Conservation (phyloP, 1,140 invertebrate genomes). For the Mamestra configurata region DNA sequence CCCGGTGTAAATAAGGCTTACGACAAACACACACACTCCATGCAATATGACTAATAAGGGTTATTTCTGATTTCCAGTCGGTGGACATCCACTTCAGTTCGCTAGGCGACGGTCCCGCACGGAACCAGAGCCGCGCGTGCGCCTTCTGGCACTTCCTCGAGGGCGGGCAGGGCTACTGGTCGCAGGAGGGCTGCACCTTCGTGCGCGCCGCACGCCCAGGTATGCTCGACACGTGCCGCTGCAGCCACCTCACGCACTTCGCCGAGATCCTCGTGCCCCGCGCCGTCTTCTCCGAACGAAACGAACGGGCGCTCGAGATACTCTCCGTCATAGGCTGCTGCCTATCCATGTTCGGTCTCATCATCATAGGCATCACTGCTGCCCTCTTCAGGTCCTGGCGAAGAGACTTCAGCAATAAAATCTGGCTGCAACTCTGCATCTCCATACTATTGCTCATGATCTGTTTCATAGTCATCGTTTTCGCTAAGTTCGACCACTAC, state of each 20-base stretch:
- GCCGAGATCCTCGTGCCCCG: conserved; percentile 81
- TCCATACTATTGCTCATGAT: conserved; percentile 78
- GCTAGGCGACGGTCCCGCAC: conserved; percentile 53
- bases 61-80: conserved; percentile 63
- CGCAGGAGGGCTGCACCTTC: conserved; percentile 80
- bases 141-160: conserved; percentile 84
- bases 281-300: conserved; percentile 69
- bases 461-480: conserved; percentile 77
- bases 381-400: conserved; percentile 84
- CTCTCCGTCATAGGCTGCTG: conserved; percentile 83
- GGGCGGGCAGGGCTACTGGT: conserved; percentile 76
- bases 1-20: too few relatives aligned
- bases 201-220: conserved; percentile 64
- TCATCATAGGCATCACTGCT: conserved; percentile 82
- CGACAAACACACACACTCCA: too few relatives aligned
- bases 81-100: conserved; percentile 81
- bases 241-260: conserved; percentile 86
- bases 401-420: conserved; percentile 85
- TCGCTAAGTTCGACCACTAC: conserved; percentile 72
- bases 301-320: conserved; percentile 75
- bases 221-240: conserved; percentile 82
- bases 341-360: conserved; percentile 82
- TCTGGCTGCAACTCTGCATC: conserved; percentile 85
- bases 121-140: conserved; percentile 78
- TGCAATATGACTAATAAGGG: conserved; percentile 5